A percentile compares a stretch with the other conserved stretches of the same genome.
Evolutionary conservation across 2,888 invertebrate species (phyloP).

Genomic region (Galerucella pusilla): DNA sequence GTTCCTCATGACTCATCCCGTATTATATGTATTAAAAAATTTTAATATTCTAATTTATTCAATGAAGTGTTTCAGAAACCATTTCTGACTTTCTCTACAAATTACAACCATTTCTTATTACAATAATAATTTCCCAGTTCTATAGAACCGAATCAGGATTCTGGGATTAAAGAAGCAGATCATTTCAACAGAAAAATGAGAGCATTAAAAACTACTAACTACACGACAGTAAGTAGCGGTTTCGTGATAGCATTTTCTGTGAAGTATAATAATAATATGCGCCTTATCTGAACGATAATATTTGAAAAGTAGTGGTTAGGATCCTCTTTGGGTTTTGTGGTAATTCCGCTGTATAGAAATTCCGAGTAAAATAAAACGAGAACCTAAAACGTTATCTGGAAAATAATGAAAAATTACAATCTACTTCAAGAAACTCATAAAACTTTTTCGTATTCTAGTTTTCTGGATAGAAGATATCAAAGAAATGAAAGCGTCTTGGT

Average conservation of each 20-base stretch:
- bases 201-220: slow-evolving; percentile 3
- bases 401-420: slow-evolving; percentile 37
- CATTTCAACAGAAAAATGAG: slow-evolving; percentile 4
- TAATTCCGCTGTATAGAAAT: slow-evolving; percentile 31
- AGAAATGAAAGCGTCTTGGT: slow-evolving; percentile 32
- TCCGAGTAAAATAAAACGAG: slow-evolving; percentile 26
- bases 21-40: neutral
- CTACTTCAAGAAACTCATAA: slow-evolving; percentile 31
- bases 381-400: slow-evolving; percentile 30
- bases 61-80: neutral
- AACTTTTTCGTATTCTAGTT: slow-evolving; percentile 35
- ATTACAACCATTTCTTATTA: neutral
- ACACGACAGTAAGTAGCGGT: slow-evolving; percentile 15
- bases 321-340: slow-evolving; percentile 20
- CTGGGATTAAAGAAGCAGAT: neutral
- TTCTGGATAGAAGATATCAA: slow-evolving; percentile 31
- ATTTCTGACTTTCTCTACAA: neutral
- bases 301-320: slow-evolving; percentile 28
- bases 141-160: neutral
- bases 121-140: slow-evolving; percentile 1
- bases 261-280: slow-evolving; percentile 21
- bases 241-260: slow-evolving; percentile 15
- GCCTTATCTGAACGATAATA: slow-evolving; percentile 31
- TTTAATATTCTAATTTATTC: neutral
- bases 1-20: no score